phyloP scores from a whole-genome alignment of 1,140 invertebrate genomes.

The Brachionus angularis region DNA sequence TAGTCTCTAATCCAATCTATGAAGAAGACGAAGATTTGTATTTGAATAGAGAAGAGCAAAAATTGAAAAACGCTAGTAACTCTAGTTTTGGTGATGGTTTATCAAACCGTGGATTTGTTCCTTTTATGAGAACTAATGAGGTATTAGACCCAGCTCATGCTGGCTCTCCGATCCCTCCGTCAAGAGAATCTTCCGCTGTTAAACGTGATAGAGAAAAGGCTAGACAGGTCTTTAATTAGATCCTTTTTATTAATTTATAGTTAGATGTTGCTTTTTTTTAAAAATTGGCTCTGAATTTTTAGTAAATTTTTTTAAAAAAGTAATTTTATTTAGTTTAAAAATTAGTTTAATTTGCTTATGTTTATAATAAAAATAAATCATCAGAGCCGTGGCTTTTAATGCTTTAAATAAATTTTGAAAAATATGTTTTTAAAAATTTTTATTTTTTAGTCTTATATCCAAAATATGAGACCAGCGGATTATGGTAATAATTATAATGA shows the following conservation, averaged over 20 bases:
- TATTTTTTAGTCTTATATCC: slow-evolving; percentile 5
- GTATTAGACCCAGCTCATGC: slow-evolving; percentile 54
- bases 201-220: slow-evolving; percentile 47
- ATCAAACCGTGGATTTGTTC: slow-evolving; percentile 50
- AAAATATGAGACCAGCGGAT: slow-evolving; percentile 21
- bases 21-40: slow-evolving; percentile 38
- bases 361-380: too few relatives aligned
- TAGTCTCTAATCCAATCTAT: slow-evolving; percentile 15
- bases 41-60: background rate
- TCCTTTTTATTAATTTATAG: too few relatives aligned
- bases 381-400: too few relatives aligned
- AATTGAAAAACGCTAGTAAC: background rate
- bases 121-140: slow-evolving; percentile 54
- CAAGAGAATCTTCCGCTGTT: slow-evolving; percentile 51
- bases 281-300: too few relatives aligned
- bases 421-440: background rate
- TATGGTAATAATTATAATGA: background rate
- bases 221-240: slow-evolving; percentile 52
- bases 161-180: slow-evolving; percentile 51
- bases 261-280: too few relatives aligned
- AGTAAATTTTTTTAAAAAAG: too few relatives aligned
- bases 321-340: too few relatives aligned
- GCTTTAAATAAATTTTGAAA: too few relatives aligned
- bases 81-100: background rate
- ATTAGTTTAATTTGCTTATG: too few relatives aligned